A percentile compares a stretch with the other conserved stretches of the same genome.
These are phyloP conservation scores for Trisateles emortualis DNA, from an alignment of 2,888 invertebrate genomes.

Conservation along the genomic window DNA sequence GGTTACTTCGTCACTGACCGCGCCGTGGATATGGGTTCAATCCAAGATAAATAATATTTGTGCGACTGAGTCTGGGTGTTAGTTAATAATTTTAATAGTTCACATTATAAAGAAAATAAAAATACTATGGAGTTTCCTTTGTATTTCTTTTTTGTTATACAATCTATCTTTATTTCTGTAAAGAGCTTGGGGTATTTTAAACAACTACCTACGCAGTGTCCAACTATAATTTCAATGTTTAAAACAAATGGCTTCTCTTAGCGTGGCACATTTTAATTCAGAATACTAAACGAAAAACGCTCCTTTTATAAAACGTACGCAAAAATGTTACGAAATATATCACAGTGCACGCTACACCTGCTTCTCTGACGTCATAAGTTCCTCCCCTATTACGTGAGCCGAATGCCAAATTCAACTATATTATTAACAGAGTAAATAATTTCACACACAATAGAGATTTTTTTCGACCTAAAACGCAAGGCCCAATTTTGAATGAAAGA, in stretches of 20 bases:
- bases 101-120: too few species aligned
- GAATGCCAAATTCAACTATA: constrained; percentile 58
- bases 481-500: constrained; percentile 59
- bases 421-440: constrained; percentile 76
- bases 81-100: too few species aligned
- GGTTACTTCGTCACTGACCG: too few species aligned
- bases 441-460: constrained; percentile 43
- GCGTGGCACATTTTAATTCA: constrained; percentile 20
- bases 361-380: constrained; percentile 47
- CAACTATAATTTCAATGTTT: background rate
- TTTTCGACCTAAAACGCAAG: constrained; percentile 49
- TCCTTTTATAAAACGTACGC: constrained; percentile 21
- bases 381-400: constrained; percentile 56
- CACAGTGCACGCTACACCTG: constrained; percentile 37
- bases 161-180: too few species aligned
- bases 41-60: too few species aligned
- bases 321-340: constrained; percentile 34
- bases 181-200: too few species aligned
- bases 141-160: too few species aligned
- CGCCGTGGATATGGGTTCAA: too few species aligned
- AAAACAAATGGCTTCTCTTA: background rate
- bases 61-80: too few species aligned
- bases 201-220: too few species aligned
- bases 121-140: too few species aligned
- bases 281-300: constrained; percentile 25